Evolutionary conservation across 2,888 invertebrate genomes (phyloP).

Genomic region (Microdon myrmicae): DNA sequence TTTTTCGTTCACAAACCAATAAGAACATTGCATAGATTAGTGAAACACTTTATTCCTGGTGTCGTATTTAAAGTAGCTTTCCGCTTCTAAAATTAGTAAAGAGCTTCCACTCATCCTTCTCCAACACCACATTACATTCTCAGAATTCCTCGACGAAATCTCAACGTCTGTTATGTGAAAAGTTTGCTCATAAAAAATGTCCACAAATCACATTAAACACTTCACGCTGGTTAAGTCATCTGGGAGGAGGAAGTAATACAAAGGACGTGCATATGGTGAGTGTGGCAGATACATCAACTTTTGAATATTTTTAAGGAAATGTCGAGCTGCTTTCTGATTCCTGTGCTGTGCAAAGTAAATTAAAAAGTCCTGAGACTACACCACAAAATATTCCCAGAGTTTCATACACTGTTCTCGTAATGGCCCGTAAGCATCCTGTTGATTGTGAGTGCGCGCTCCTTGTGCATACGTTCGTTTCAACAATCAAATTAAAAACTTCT

Average conservation of each 20-base stretch:
- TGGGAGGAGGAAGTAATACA: not conserved
- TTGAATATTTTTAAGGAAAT: constrained; percentile 44
- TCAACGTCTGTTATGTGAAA: constrained; percentile 43
- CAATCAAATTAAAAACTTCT: constrained; percentile 47
- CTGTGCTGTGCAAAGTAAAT: constrained; percentile 38
- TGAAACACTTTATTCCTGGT: too few species aligned
- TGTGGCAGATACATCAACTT: constrained; percentile 26
- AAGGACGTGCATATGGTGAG: constrained; percentile 9
- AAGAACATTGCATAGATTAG: too few species aligned
- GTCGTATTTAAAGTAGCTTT: too few species aligned
- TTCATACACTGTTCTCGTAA: not conserved
- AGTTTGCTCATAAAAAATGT: constrained; percentile 30
- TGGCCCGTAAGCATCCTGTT: constrained; percentile 27
- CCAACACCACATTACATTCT: too few species aligned
- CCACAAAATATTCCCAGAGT: constrained; percentile 16
- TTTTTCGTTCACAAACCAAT: too few species aligned
- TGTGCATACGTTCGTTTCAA: constrained; percentile 35
- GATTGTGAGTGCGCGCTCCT: constrained; percentile 26
- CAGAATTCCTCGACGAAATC: too few species aligned
- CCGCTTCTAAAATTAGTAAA: too few species aligned
- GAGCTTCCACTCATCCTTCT: too few species aligned
- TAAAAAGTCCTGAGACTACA: constrained; percentile 33
- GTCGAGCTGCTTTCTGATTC: constrained; percentile 48
- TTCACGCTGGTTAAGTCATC: constrained; percentile 7
- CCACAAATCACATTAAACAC: constrained; percentile 42